These are phyloP conservation scores for Actinia equina DNA, from an alignment of 64 coral and sea anemone genomes.

Conservation along the genomic window DNA sequence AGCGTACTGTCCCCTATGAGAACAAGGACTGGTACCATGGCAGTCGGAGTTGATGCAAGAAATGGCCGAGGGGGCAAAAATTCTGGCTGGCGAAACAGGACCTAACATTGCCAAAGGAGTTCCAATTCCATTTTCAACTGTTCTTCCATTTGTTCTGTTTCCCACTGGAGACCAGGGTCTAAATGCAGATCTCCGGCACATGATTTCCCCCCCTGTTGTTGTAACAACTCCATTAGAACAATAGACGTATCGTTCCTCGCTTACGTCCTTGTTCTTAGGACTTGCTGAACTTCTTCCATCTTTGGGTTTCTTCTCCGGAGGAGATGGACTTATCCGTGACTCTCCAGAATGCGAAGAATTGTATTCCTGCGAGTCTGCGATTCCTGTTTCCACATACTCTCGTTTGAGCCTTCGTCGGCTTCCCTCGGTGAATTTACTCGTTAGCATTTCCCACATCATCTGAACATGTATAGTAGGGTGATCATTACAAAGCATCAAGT, in stretches of 20 bases:
- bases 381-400: slow-evolving; percentile 12
- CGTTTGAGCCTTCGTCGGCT: slow-evolving; percentile 42
- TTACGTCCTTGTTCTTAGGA: slow-evolving; percentile 32
- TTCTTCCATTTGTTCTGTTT: slow-evolving; percentile 13
- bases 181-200: slow-evolving; percentile 71
- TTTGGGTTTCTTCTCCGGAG: slow-evolving; percentile 47
- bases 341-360: slow-evolving; percentile 6
- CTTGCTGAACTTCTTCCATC: slow-evolving; percentile 8
- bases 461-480: slow-evolving; percentile 82
- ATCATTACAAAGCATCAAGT: slow-evolving; percentile 91
- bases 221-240: slow-evolving; percentile 32
- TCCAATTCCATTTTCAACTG: background rate
- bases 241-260: slow-evolving; percentile 15
- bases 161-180: slow-evolving; percentile 76
- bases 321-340: slow-evolving; percentile 25
- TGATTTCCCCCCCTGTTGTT: slow-evolving; percentile 56
- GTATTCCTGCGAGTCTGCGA: slow-evolving; percentile 24
- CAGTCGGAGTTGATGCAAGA: slow-evolving; percentile 28
- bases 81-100: slow-evolving; percentile 21
- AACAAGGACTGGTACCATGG: slow-evolving; percentile 17
- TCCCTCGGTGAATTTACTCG: slow-evolving; percentile 72
- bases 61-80: slow-evolving; percentile 42
- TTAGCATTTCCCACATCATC: slow-evolving; percentile 87
- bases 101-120: background rate
- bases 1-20: background rate